Evolutionary conservation across 2,113 vertebrate genomes (phyloP).

Genomic region (Oenanthe melanoleuca): DNA sequence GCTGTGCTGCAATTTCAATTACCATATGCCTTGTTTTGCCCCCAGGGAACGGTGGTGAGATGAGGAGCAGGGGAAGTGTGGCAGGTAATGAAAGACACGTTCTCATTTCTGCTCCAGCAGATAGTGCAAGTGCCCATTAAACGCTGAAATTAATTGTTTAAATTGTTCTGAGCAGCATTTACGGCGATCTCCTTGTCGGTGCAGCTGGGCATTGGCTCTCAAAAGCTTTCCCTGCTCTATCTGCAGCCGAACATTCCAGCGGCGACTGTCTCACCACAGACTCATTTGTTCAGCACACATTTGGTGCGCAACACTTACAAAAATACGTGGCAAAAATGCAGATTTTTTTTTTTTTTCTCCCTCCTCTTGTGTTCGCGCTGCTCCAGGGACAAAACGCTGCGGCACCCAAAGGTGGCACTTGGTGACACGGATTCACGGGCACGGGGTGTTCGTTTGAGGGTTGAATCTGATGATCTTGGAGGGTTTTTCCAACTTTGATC

Average conservation of each 20-base stretch:
- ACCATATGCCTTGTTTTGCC: slow-evolving; percentile 29
- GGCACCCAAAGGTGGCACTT: too few relatives aligned
- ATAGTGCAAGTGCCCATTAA: slow-evolving; percentile 54
- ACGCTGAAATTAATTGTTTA: slow-evolving; percentile 63
- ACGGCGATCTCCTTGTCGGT: background rate
- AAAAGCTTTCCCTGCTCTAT: background rate
- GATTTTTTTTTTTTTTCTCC: background rate
- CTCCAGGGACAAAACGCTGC: background rate
- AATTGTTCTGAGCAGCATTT: slow-evolving; percentile 56
- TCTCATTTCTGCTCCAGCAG: slow-evolving; percentile 55
- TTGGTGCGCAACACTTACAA: background rate
- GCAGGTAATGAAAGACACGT: slow-evolving; percentile 56
- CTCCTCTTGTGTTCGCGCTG: background rate
- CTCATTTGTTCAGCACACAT: slow-evolving; percentile 30
- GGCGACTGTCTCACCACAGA: background rate
- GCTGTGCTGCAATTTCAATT: slow-evolving; percentile 54
- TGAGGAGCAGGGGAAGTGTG: background rate
- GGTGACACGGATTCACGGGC: too few relatives aligned
- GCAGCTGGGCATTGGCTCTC: slow-evolving; percentile 39
- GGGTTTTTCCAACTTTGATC: too few relatives aligned
- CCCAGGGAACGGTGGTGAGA: background rate
- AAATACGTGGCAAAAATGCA: slow-evolving; percentile 36
- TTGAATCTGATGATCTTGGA: too few relatives aligned
- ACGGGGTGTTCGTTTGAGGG: too few relatives aligned
- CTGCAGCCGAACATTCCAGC: background rate